Conservation (phyloP, 2,797 vertebrate genomes). For the Sebastolobus alascanus region DNA sequence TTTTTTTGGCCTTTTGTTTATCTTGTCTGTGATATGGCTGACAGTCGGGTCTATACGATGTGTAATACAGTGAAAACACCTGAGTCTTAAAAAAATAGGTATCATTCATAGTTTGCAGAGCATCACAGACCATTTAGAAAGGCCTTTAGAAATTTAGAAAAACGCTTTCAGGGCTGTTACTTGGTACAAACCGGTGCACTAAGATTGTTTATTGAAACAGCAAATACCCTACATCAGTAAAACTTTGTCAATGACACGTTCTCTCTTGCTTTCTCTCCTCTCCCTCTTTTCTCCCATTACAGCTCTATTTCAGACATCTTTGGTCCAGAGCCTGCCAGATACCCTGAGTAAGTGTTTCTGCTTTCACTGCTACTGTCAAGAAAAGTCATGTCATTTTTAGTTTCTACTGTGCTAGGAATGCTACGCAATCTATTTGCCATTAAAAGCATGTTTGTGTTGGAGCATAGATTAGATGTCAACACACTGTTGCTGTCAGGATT, state of each 20-base stretch:
- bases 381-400: neutral
- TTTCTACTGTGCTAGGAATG: neutral
- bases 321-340: conserved; percentile 63
- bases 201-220: conserved; percentile 6
- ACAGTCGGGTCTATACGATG: neutral
- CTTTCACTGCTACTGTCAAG: conserved; percentile 6
- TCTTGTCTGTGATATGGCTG: neutral
- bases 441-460: neutral
- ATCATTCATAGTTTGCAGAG: neutral
- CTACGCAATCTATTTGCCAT: neutral
- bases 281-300: conserved; percentile 22
- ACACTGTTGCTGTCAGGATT: neutral
- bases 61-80: conserved; percentile 1
- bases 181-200: neutral
- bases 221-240: neutral
- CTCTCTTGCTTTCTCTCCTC: conserved; percentile 6
- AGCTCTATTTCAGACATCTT: conserved; percentile 81
- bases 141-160: too few relatives aligned
- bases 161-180: neutral
- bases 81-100: neutral
- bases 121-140: neutral
- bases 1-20: neutral
- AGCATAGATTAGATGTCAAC: neutral
- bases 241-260: conserved; percentile 14
- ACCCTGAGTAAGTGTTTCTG: conserved; percentile 69